A percentile compares a stretch with the other conserved stretches of the same genome.
phyloP scores from a whole-genome alignment of 2,888 invertebrate genomes.

The Hemithea aestivaria region DNA sequence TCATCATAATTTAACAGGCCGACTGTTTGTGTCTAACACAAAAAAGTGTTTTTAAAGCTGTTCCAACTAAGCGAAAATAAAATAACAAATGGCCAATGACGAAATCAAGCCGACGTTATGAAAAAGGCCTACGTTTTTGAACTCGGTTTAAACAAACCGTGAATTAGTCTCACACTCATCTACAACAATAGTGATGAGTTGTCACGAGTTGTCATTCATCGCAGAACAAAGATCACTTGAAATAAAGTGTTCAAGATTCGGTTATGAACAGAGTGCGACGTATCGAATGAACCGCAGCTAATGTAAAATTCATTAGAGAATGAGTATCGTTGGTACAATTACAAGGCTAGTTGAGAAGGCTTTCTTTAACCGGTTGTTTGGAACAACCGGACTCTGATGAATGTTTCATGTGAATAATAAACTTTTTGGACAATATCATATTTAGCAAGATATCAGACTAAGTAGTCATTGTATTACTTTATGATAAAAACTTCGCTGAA shows the following conservation, averaged over 20 bases:
- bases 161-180: background rate
- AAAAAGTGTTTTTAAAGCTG: no score
- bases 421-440: constrained; percentile 17
- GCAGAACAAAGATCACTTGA: constrained; percentile 17
- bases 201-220: constrained; percentile 3
- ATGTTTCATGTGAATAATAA: constrained; percentile 61
- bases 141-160: background rate
- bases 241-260: constrained; percentile 17
- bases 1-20: no score
- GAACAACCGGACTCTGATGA: constrained; percentile 46
- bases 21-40: no score
- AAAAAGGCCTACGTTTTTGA: no score
- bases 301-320: constrained; percentile 31
- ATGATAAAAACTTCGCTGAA: no score
- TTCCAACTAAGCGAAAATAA: no score
- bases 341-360: constrained; percentile 37
- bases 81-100: no score
- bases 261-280: constrained; percentile 27
- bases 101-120: no score
- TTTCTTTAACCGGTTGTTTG: constrained; percentile 40
- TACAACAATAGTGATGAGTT: no score
- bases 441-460: no score
- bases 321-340: constrained; percentile 26
- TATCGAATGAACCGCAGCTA: constrained; percentile 25
- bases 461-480: no score